Evolutionary conservation across 1,140 invertebrate species (phyloP).

Genomic region (Phortica variegata): DNA sequence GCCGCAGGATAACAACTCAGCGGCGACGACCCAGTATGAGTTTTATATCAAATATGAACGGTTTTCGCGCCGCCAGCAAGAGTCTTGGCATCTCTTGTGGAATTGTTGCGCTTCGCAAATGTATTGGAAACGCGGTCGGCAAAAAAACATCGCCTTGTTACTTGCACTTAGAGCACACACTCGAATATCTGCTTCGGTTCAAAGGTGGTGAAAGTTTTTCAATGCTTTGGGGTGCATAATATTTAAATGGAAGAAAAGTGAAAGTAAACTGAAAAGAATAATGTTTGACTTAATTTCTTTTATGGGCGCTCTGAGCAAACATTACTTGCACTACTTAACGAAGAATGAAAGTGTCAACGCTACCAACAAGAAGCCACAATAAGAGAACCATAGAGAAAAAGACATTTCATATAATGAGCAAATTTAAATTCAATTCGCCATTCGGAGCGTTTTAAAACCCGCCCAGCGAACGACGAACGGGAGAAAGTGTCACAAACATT

Average conservation of each 20-base stretch:
- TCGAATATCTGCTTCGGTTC: constrained; percentile 8
- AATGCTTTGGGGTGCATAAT: neutral
- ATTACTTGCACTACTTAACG: constrained; percentile 48
- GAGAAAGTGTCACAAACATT: constrained; percentile 17
- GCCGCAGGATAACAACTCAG: neutral
- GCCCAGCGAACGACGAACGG: constrained; percentile 1
- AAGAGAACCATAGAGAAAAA: neutral
- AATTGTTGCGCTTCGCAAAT: constrained; percentile 38
- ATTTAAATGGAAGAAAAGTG: constrained; percentile 3
- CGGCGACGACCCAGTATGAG: neutral
- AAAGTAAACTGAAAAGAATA: constrained; percentile 21
- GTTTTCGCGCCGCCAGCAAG: neutral
- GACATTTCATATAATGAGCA: constrained; percentile 35
- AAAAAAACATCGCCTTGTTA: constrained; percentile 7
- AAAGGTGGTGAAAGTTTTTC: constrained; percentile 46
- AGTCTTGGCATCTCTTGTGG: constrained; percentile 18
- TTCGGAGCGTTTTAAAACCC: constrained; percentile 17
- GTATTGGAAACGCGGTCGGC: constrained; percentile 39
- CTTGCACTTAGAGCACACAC: constrained; percentile 18
- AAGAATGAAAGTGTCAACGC: too few relatives aligned
- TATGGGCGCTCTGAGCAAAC: constrained; percentile 46
- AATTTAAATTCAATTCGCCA: constrained; percentile 52
- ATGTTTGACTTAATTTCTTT: constrained; percentile 52
- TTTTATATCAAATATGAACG: too few relatives aligned
- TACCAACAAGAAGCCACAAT: too few relatives aligned